A percentile compares a stretch with the other conserved stretches of the same genome.
These are phyloP conservation scores for Brenthis daphne DNA, from an alignment of 2,888 invertebrate species.

Conservation along the genomic window DNA sequence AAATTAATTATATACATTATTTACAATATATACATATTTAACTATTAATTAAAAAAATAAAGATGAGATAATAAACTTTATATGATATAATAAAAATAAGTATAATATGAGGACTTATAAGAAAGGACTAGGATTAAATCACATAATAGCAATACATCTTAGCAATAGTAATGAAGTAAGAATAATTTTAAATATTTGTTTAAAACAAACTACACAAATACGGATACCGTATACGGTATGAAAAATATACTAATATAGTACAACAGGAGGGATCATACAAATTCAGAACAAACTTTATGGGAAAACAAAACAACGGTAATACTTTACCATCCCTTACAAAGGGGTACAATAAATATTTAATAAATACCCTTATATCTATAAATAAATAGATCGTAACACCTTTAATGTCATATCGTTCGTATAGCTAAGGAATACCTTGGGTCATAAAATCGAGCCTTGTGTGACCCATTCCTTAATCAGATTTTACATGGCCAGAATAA, in stretches of 20 bases:
- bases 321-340: constrained; percentile 63
- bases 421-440: constrained; percentile 47
- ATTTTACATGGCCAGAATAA: constrained; percentile 80
- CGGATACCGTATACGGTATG: constrained; percentile 76
- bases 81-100: constrained; percentile 39
- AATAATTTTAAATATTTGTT: constrained; percentile 49
- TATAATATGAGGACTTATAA: constrained; percentile 51
- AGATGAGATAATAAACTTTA: constrained; percentile 31
- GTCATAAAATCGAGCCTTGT: constrained; percentile 51
- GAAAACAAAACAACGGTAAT: constrained; percentile 67
- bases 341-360: constrained; percentile 68
- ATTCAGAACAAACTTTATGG: constrained; percentile 67
- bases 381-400: constrained; percentile 63
- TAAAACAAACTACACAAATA: constrained; percentile 73
- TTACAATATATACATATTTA: constrained; percentile 42
- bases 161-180: constrained; percentile 45
- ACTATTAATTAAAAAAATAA: constrained; percentile 35
- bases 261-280: constrained; percentile 69
- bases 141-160: constrained; percentile 47
- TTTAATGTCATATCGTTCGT: constrained; percentile 43
- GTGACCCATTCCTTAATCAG: constrained; percentile 53
- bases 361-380: constrained; percentile 69
- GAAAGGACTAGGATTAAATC: constrained; percentile 64
- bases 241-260: constrained; percentile 74
- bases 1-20: constrained; percentile 39